Evolutionary conservation across 2,797 vertebrate genomes (phyloP).

Genomic region (Liparis tanakae): DNA sequence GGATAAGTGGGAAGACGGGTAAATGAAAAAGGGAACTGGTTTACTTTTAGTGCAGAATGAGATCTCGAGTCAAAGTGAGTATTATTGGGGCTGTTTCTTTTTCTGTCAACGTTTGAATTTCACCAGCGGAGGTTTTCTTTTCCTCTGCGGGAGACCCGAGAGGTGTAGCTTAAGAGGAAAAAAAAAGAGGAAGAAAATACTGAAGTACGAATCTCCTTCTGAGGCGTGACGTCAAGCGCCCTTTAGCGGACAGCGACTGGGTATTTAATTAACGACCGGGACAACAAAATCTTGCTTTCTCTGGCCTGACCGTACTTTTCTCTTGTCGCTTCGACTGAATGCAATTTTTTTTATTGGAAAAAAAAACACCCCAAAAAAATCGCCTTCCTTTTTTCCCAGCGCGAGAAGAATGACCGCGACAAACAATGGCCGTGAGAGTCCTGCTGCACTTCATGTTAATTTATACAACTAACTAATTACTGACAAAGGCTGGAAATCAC

Average conservation of each 20-base stretch:
- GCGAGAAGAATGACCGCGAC: slow-evolving; percentile 83
- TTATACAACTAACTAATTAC: slow-evolving; percentile 99
- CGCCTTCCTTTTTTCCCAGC: slow-evolving; percentile 57
- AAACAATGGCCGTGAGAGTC: slow-evolving; percentile 92
- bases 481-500: slow-evolving; percentile 94
- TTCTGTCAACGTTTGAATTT: slow-evolving; percentile 29
- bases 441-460: slow-evolving; percentile 94
- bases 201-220: background rate
- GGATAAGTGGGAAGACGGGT: slow-evolving; percentile 12
- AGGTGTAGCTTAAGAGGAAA: background rate
- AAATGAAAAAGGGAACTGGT: slow-evolving; percentile 18
- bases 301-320: slow-evolving; percentile 24
- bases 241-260: slow-evolving; percentile 11
- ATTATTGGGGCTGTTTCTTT: background rate
- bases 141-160: background rate
- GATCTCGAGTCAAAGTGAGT: slow-evolving; percentile 13
- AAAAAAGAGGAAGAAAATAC: slow-evolving; percentile 19
- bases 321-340: slow-evolving; percentile 21
- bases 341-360: slow-evolving; percentile 5
- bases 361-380: background rate
- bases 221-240: slow-evolving; percentile 35
- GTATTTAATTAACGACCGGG: slow-evolving; percentile 63
- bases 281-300: slow-evolving; percentile 41
- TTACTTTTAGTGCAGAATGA: background rate
- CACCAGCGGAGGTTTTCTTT: slow-evolving; percentile 7